Evolutionary conservation across 2,888 invertebrate genomes (phyloP).

Genomic region (Sinhomidia bicolor): DNA sequence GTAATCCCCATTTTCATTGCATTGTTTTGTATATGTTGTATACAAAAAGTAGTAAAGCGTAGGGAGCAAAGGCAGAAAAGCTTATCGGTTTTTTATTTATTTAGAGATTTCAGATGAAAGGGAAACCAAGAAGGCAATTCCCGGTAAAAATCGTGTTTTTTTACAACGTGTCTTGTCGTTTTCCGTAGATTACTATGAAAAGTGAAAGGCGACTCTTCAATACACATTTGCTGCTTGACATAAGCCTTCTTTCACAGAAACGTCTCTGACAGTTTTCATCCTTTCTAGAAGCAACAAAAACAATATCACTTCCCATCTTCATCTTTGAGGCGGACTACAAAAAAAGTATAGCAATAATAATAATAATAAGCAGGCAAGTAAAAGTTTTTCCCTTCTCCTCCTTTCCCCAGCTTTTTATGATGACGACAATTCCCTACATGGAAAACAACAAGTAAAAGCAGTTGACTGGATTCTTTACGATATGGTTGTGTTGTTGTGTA

Average conservation of each 20-base stretch:
- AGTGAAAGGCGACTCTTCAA: constrained; percentile 48
- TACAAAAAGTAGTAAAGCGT: no score
- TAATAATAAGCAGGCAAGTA: neutral
- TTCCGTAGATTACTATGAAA: constrained; percentile 39
- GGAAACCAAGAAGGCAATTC: constrained; percentile 12
- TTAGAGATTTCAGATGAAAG: constrained; percentile 10
- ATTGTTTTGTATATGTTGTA: no score
- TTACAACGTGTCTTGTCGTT: constrained; percentile 42
- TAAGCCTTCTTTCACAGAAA: constrained; percentile 19
- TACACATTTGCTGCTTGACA: neutral
- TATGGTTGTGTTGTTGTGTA: neutral
- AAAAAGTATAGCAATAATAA: neutral
- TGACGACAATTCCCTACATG: neutral
- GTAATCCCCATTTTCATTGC: constrained; percentile 40
- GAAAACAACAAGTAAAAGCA: neutral
- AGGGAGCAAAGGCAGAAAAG: neutral
- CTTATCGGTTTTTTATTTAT: neutral
- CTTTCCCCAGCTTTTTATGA: neutral
- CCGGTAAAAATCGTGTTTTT: constrained; percentile 33
- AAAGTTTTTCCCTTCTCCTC: neutral
- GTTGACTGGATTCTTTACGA: neutral
- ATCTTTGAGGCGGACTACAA: neutral
- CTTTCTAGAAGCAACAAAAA: neutral
- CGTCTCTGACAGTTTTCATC: neutral
- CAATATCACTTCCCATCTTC: neutral